Evolutionary conservation across 2,888 invertebrate species (phyloP), one percentile per base, ranked within the genome.

Genomic region (Plutella xylostella): DNA sequence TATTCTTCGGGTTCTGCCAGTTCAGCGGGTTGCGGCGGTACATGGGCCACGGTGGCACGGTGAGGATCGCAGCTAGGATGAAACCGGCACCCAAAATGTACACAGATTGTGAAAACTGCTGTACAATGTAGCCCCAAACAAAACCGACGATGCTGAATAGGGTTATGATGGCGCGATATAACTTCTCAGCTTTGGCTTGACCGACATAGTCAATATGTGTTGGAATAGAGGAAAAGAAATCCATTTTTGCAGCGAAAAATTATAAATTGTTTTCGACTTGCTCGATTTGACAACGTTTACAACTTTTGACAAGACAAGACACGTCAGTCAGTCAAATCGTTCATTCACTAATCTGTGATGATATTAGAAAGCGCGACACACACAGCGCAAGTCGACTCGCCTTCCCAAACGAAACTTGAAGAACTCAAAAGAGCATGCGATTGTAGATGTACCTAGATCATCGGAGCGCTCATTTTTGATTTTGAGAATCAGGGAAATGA

Each of bases 1-100:
- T 58, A 48, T 51, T 80, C 53, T 60, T 73, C 39, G 92, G 88
- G 65, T 93, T 94, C 66, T 94, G 95, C 97, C 97, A 97, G 51
- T 91, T 91, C 4, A 97, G 78, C 2, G 96, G 91, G 64, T 94
- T 93, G 51, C 89, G 89, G 51, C 96, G 88, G 64, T 95, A 97
- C 88, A 97, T 92, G 0, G 97, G 95, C 97, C 97, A 97, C n/a
- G 97, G 96, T 20, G 97, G 97, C 58, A 97, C 90, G 0, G 96
- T 95, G 37, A 96, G 71, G 62, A 97, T 76, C 33, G 93, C 90
- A 37, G 97, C 95, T 51, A 97, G 77, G 1, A 92, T 83, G 64
- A 97, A 96, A 51, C 97, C 97, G 58, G 94, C 96, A 25, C 93
- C 93, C 41, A 97, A 84, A 62, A 97, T 94, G 61, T 95, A 96